Evolutionary conservation across 2,113 vertebrate genomes (phyloP), one percentile per base, ranked within the genome.

Genomic region (Gobio gobio): DNA sequence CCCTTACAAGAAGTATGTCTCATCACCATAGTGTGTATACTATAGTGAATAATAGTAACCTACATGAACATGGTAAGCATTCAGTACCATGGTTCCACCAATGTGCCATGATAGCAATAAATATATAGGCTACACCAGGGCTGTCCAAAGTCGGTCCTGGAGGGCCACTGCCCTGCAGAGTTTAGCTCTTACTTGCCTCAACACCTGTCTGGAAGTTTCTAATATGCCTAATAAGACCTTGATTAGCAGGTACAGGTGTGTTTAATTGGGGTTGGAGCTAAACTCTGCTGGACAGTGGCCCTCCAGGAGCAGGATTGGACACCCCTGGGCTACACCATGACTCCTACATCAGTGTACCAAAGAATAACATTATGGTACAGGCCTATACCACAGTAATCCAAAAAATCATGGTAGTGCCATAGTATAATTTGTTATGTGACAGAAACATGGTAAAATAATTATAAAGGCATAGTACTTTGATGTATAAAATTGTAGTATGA

Each of bases 1-100:
- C 43, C 43, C 43, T 24, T 26, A 26, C 43, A 91, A 92, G 92
- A 90, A 91, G 91, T 16, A n/a, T n/a, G n/a, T n/a, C n/a, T n/a
- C n/a, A n/a, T n/a, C n/a, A 26, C 36, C 92, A 77, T 72, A 85
- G 95, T 94, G 94, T 94, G 94, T 14, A 95, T 95, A 91, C 91
- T 90, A 90, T 81, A 82, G 72, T 47, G 26, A 8, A 47, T 49
- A 24, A 12, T 43, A 33, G 33, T 29, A 64, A 63, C 5, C 6
- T 40, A 16, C 26, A 3, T 33, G 26, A 6, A 29, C 26, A 12
- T 16, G 56, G 22, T n/a, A 64, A 64, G 26, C 61, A 64, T 29
- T 64, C 13, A 40, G 4, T 40, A 5, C 1, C 29, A 66, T 16
- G 63, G 26, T 10, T 24, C 7, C 64, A 36, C 29, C 33, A 33